Conservation (phyloP, 2,797 vertebrate species). For the Jordanella pulchra region DNA sequence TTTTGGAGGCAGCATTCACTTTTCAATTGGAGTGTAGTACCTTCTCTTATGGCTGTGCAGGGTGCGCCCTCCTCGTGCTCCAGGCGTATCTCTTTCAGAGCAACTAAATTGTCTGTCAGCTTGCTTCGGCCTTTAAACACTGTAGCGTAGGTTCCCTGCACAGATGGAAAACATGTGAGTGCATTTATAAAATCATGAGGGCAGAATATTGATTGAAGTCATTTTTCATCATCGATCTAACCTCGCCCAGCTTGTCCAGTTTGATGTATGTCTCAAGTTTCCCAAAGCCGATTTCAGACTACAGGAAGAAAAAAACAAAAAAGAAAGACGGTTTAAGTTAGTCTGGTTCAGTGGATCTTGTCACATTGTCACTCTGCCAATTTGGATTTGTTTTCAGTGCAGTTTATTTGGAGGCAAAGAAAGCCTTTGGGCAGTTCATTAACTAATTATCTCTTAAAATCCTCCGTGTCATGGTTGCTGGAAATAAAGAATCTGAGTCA, state of each 20-base stretch:
- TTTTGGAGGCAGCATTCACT: not conserved
- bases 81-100: conserved; percentile 83
- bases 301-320: conserved; percentile 24
- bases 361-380: not conserved
- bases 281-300: conserved; percentile 86
- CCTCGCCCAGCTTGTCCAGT: conserved; percentile 85
- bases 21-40: conserved; percentile 52
- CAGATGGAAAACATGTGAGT: conserved; percentile 4
- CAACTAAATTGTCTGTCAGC: conserved; percentile 83
- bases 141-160: conserved; percentile 83
- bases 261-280: conserved; percentile 86
- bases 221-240: conserved; percentile 51
- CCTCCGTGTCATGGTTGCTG: conserved; percentile 11
- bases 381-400: conserved; percentile 14
- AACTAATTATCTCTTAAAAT: conserved; percentile 12
- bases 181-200: not conserved
- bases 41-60: conserved; percentile 85
- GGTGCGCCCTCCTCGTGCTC: conserved; percentile 85
- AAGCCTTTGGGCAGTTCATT: conserved; percentile 8
- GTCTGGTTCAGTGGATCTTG: not conserved
- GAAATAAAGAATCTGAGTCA: conserved; percentile 38
- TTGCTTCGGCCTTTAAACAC: conserved; percentile 85
- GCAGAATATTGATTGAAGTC: not conserved
- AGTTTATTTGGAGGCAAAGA: not conserved
- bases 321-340: conserved; percentile 9